phyloP scores from a whole-genome alignment of 1,140 invertebrate species.

The Vanessa atalanta region DNA sequence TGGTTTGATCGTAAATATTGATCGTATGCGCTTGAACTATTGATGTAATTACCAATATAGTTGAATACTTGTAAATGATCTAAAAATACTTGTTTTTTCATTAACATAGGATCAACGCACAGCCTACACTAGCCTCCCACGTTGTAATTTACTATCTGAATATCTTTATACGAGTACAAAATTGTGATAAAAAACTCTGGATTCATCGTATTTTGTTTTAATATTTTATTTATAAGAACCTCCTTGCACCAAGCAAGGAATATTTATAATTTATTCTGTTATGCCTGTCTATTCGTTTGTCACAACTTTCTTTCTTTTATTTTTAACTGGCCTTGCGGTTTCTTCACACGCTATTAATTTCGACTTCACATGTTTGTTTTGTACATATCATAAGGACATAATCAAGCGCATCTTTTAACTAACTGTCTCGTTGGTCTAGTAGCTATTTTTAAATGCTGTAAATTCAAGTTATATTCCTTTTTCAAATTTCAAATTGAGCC shows the following conservation, averaged over 20 bases:
- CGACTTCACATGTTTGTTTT: too few species aligned
- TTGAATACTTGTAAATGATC: neutral
- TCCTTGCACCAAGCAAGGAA: neutral
- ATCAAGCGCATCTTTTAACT: too few species aligned
- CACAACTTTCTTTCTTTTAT: neutral
- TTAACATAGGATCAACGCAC: conserved; percentile 3
- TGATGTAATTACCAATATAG: neutral
- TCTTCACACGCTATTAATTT: too few species aligned
- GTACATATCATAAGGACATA: too few species aligned
- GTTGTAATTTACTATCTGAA: conserved; percentile 9
- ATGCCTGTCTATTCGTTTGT: neutral
- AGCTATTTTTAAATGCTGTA: too few species aligned
- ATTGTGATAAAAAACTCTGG: conserved; percentile 5
- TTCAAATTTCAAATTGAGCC: too few species aligned
- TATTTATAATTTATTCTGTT: neutral
- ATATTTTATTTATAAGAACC: neutral
- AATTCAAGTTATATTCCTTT: too few species aligned
- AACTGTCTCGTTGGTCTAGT: too few species aligned
- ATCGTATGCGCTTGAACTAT: too few species aligned
- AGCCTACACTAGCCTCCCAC: conserved; percentile 4
- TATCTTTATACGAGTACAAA: neutral
- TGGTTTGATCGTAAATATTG: too few species aligned
- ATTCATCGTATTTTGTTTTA: neutral
- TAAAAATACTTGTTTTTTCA: conserved; percentile 4
- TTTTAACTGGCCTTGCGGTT: neutral